Conservation (phyloP, 2,113 vertebrate genomes). For the Abramis brama region DNA sequence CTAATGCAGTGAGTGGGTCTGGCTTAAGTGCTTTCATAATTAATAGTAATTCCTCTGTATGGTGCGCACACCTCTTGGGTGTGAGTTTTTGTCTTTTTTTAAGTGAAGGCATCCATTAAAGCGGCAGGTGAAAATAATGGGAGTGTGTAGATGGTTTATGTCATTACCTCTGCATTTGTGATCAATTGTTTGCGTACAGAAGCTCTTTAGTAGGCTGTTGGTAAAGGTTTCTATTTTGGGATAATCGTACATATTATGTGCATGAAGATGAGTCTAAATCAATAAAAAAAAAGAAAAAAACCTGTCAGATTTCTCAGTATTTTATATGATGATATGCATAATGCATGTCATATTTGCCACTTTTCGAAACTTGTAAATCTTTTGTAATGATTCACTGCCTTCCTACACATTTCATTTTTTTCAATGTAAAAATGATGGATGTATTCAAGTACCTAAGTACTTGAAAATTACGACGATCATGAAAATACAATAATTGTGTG, state of each 20-base stretch:
- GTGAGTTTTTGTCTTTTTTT: not conserved
- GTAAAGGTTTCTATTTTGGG: not conserved
- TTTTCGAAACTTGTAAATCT: not conserved
- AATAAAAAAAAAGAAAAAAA: not conserved
- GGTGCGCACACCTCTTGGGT: not conserved
- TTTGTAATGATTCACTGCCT: too few relatives aligned
- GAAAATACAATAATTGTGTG: not conserved
- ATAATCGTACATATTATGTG: not conserved
- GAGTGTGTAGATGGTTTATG: constrained; percentile 3
- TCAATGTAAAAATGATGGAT: not conserved
- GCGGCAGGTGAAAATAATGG: not conserved
- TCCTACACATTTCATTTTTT: not conserved
- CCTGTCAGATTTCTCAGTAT: not conserved
- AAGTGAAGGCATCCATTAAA: not conserved
- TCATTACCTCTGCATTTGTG: not conserved
- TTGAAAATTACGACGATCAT: not conserved
- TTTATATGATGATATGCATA: not conserved
- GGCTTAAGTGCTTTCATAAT: constrained; percentile 38
- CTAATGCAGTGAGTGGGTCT: constrained; percentile 5
- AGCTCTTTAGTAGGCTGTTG: not conserved
- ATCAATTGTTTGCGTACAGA: not conserved
- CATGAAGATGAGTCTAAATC: not conserved
- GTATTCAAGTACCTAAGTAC: not conserved
- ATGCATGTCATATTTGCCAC: not conserved
- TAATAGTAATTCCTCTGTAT: constrained; percentile 18